phyloP scores from a whole-genome alignment of 2,888 invertebrate genomes.

The Zygogramma bicolorata region DNA sequence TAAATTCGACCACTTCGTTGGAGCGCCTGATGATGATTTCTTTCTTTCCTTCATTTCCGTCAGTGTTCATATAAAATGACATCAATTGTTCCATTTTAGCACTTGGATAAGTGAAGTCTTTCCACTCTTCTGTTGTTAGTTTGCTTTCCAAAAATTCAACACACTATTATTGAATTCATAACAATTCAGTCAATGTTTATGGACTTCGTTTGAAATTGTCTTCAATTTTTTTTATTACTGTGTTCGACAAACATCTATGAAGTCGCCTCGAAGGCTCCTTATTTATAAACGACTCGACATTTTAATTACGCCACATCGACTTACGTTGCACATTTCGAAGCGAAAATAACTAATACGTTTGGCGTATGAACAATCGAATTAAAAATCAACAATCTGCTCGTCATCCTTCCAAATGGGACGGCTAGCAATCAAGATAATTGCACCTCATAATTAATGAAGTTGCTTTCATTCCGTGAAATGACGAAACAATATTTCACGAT shows the following conservation, averaged over 20 bases:
- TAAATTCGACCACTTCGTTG: too few relatives aligned
- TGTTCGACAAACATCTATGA: background rate
- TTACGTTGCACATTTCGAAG: constrained; percentile 46
- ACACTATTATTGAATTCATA: background rate
- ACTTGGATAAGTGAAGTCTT: too few relatives aligned
- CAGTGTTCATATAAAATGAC: too few relatives aligned
- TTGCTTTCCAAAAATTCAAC: too few relatives aligned
- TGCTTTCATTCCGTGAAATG: constrained; percentile 7
- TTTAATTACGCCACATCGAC: constrained; percentile 31
- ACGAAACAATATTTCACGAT: constrained; percentile 1
- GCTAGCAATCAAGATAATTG: background rate
- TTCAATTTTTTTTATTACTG: background rate
- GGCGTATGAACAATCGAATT: constrained; percentile 46
- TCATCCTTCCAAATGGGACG: constrained; percentile 43
- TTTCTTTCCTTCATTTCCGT: too few relatives aligned
- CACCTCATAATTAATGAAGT: constrained; percentile 6
- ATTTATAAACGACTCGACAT: constrained; percentile 30
- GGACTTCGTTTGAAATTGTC: background rate
- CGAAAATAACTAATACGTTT: constrained; percentile 47
- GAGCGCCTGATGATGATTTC: too few relatives aligned
- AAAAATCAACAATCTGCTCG: constrained; percentile 41
- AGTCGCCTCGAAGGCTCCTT: constrained; percentile 24
- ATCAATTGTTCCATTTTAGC: too few relatives aligned
- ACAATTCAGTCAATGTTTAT: background rate
- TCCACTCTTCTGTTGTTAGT: too few relatives aligned